Conservation (phyloP, 1,140 invertebrate genomes). For the Ditylenchus dipsaci region DNA sequence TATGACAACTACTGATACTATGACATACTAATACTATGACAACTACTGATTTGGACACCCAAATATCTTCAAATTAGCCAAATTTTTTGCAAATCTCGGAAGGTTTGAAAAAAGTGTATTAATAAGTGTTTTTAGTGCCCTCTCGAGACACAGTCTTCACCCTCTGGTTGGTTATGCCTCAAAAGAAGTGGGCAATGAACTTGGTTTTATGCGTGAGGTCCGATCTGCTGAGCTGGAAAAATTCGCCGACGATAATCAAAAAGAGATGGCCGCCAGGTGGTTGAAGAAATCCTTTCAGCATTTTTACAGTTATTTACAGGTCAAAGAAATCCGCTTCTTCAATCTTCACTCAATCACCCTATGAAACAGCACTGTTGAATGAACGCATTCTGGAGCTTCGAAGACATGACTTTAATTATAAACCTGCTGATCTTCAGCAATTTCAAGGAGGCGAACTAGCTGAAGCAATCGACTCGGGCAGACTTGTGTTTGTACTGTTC, state of each 20-base stretch:
- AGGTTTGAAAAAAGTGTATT: slow-evolving; percentile 7
- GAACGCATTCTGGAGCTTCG: slow-evolving; percentile 30
- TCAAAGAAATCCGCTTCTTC: slow-evolving; percentile 15
- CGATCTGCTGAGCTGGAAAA: slow-evolving; percentile 29
- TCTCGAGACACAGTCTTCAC: slow-evolving; percentile 34
- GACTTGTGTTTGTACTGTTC: slow-evolving; percentile 32
- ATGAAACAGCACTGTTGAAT: slow-evolving; percentile 34
- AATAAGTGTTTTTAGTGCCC: slow-evolving; percentile 30
- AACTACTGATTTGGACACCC: too few relatives aligned
- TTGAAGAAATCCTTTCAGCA: not conserved
- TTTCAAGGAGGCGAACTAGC: slow-evolving; percentile 21
- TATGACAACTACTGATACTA: too few relatives aligned
- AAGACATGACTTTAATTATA: slow-evolving; percentile 2
- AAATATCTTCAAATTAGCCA: not conserved
- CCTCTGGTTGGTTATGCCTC: slow-evolving; percentile 32
- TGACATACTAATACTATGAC: too few relatives aligned
- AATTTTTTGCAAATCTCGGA: too few relatives aligned
- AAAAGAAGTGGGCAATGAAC: slow-evolving; percentile 16
- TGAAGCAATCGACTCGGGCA: slow-evolving; percentile 16
- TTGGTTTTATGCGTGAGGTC: slow-evolving; percentile 43
- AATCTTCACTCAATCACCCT: slow-evolving; percentile 39
- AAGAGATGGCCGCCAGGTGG: slow-evolving; percentile 1
- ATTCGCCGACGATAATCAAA: slow-evolving; percentile 31
- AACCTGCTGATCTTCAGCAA: not conserved
- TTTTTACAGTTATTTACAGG: not conserved